Percentiles rank a stretch among this genome's conserved stretches.
Evolutionary conservation across 1,140 invertebrate species (phyloP).

Genomic region (Alviniconcha marisindica): DNA sequence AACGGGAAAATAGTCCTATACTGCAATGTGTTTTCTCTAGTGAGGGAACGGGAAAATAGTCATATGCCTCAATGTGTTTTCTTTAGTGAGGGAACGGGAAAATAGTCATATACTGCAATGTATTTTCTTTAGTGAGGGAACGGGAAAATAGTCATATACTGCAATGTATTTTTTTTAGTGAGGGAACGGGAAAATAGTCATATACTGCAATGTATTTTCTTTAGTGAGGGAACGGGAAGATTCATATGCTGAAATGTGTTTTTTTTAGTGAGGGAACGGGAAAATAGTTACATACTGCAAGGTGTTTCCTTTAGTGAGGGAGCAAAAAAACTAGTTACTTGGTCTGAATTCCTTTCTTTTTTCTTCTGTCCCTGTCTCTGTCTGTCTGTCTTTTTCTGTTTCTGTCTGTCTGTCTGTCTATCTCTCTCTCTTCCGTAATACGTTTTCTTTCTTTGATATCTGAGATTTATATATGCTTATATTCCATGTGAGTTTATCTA

Average conservation of each 20-base stretch:
- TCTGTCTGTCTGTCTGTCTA: neutral
- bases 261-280: neutral
- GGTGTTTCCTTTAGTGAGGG: neutral
- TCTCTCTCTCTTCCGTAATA: neutral
- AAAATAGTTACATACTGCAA: neutral
- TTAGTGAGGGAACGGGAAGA: neutral
- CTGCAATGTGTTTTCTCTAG: neutral
- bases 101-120: too few relatives aligned
- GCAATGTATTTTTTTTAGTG: too few relatives aligned
- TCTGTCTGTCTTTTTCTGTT: neutral
- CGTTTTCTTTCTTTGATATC: neutral
- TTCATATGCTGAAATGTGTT: neutral
- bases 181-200: neutral
- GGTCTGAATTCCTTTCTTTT: neutral
- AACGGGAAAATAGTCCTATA: neutral
- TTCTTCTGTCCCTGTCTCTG: too few relatives aligned
- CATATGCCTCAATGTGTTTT: neutral
- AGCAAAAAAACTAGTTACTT: neutral
- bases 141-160: too few relatives aligned
- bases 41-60: neutral
- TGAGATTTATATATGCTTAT: neutral
- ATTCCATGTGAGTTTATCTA: neutral
- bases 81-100: too few relatives aligned
- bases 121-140: too few relatives aligned
- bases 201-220: constrained; percentile 2